Percentiles rank a stretch among this genome's conserved stretches.
Conservation (phyloP, 1,140 invertebrate species). For the Heliconius nattereri region DNA sequence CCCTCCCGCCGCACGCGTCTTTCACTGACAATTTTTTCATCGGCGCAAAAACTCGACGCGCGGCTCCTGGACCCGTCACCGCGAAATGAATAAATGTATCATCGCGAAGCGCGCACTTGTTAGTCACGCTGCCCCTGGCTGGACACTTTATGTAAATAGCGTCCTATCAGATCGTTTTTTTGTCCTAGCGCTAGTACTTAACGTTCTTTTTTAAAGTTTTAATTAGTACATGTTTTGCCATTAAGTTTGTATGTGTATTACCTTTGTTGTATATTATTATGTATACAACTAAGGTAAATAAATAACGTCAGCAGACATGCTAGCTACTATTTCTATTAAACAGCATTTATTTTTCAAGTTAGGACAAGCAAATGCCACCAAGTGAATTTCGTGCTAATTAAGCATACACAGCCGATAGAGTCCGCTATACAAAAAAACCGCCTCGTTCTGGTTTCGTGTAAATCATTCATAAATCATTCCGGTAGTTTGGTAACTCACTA, state of each 20-base stretch:
- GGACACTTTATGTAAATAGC: background rate
- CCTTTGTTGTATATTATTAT: background rate
- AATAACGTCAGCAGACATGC: background rate
- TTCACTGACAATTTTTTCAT: slow-evolving; percentile 36
- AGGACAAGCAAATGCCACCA: too few species aligned
- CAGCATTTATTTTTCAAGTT: too few species aligned
- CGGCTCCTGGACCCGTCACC: slow-evolving; percentile 31
- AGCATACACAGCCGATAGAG: background rate
- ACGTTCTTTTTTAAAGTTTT: background rate
- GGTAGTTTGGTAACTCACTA: background rate
- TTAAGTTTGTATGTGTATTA: background rate
- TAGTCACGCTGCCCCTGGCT: slow-evolving; percentile 17
- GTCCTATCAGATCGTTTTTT: background rate
- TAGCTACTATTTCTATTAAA: background rate
- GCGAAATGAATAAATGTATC: slow-evolving; percentile 35
- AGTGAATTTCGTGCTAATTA: too few species aligned
- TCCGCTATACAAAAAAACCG: background rate
- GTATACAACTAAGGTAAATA: background rate
- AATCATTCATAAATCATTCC: slow-evolving; percentile 19
- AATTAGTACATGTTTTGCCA: background rate
- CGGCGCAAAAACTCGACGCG: slow-evolving; percentile 39
- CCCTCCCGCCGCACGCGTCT: slow-evolving; percentile 40
- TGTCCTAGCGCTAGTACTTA: background rate
- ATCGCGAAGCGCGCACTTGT: slow-evolving; percentile 20
- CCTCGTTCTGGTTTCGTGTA: slow-evolving; percentile 20